phyloP scores from a whole-genome alignment of 1,140 invertebrate species.

The Lepidurus apus region DNA sequence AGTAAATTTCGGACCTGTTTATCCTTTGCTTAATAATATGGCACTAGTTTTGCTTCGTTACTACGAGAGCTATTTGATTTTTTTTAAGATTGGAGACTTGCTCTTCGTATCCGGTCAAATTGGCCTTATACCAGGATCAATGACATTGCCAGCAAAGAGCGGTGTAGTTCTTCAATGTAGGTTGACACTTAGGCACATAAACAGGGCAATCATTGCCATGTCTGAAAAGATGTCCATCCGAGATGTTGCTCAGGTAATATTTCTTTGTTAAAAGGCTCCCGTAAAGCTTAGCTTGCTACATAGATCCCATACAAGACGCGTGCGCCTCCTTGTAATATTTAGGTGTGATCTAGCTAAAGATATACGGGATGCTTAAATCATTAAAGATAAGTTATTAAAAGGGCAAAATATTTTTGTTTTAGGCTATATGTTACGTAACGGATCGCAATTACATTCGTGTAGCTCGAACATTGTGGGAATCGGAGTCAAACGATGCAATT shows the following conservation, averaged over 20 bases:
- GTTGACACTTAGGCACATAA: conserved; percentile 73
- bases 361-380: conserved; percentile 5
- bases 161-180: conserved; percentile 70
- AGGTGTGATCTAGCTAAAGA: too few species aligned
- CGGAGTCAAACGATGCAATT: conserved; percentile 75
- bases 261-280: not conserved
- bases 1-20: conserved; percentile 48
- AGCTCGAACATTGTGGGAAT: conserved; percentile 71
- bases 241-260: conserved; percentile 46
- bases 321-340: too few species aligned
- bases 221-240: conserved; percentile 64
- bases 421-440: conserved; percentile 77
- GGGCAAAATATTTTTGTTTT: conserved; percentile 19
- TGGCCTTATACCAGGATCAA: conserved; percentile 75
- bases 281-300: too few species aligned
- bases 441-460: conserved; percentile 61
- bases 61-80: not conserved
- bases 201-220: conserved; percentile 70
- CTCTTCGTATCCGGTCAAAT: conserved; percentile 88
- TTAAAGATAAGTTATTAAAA: conserved; percentile 24
- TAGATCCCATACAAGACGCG: too few species aligned
- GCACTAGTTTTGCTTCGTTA: not conserved
- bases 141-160: conserved; percentile 60
- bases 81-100: conserved; percentile 63
- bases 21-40: not conserved